A percentile compares a stretch with the other conserved stretches of the same genome.
These are phyloP conservation scores for Cryptomyrus ogoouensis DNA, from an alignment of 2,113 vertebrate species.

Conservation along the genomic window DNA sequence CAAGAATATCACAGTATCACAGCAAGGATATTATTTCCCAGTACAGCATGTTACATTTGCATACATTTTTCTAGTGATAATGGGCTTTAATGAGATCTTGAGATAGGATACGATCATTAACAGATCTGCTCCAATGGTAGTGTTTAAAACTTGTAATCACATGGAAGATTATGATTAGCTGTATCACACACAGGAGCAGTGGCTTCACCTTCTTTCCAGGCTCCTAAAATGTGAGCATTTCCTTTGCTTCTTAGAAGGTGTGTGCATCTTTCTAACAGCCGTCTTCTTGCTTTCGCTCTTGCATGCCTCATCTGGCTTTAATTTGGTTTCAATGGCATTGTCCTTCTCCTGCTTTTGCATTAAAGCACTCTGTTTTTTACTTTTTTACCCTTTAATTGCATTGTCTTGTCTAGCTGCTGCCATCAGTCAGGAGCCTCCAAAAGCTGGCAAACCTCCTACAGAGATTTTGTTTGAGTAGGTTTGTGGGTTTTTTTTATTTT, in stretches of 20 bases:
- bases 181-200: neutral
- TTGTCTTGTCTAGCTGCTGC: neutral
- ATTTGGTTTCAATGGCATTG: neutral
- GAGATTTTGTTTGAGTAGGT: neutral
- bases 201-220: neutral
- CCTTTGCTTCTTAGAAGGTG: neutral
- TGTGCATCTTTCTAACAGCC: neutral
- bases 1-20: neutral
- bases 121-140: neutral
- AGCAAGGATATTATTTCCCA: neutral
- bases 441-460: neutral
- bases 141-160: neutral
- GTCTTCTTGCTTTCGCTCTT: neutral
- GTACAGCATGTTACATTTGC: slow-evolving; percentile 3
- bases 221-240: neutral
- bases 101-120: slow-evolving; percentile 30
- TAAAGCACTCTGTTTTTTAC: neutral
- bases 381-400: neutral
- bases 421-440: neutral
- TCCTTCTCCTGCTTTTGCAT: neutral
- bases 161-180: neutral
- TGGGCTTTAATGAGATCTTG: slow-evolving; percentile 34
- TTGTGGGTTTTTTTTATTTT: neutral
- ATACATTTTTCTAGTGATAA: slow-evolving; percentile 19
- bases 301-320: neutral